Conservation (phyloP, 2,797 vertebrate genomes). For the Myoxocephalus aenaeus region DNA sequence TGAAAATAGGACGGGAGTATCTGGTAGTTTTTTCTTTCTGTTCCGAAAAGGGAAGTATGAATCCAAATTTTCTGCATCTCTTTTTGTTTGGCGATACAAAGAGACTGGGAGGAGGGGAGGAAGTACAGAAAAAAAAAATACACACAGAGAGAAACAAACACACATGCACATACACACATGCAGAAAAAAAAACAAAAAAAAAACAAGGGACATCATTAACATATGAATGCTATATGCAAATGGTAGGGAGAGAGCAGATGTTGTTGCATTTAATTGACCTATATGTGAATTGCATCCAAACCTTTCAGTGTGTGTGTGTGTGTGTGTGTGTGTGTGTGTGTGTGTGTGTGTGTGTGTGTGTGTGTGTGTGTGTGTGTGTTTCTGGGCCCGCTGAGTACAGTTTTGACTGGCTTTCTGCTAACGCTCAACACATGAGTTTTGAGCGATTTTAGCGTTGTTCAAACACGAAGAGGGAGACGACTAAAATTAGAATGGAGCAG, state of each 20-base stretch:
- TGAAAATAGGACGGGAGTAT: constrained; percentile 87
- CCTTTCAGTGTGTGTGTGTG: constrained; percentile 91
- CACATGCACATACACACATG: constrained; percentile 65
- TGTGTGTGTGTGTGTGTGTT: constrained; percentile 69
- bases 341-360: constrained; percentile 82
- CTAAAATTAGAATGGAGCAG: constrained; percentile 21
- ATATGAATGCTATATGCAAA: constrained; percentile 99
- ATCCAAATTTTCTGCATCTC: constrained; percentile 90
- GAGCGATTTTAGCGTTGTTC: constrained; percentile 57
- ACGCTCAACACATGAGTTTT: constrained; percentile 64
- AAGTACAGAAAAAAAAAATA: constrained; percentile 77
- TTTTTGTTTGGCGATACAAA: constrained; percentile 82
- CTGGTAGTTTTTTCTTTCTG: constrained; percentile 49
- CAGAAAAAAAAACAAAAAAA: constrained; percentile 63
- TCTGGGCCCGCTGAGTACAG: constrained; percentile 89
- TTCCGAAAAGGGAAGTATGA: constrained; percentile 78
- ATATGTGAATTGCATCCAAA: constrained; percentile 99
- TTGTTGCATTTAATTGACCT: constrained; percentile 99
- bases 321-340: too few species aligned
- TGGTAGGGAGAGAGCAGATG: constrained; percentile 99
- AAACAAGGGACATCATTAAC: constrained; percentile 98
- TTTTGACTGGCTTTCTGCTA: constrained; percentile 89
- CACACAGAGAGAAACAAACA: constrained; percentile 73
- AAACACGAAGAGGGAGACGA: constrained; percentile 50
- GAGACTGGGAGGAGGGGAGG: constrained; percentile 81